Evolutionary conservation across 1,140 invertebrate genomes (phyloP).

Genomic region (Diorhabda sublineata): DNA sequence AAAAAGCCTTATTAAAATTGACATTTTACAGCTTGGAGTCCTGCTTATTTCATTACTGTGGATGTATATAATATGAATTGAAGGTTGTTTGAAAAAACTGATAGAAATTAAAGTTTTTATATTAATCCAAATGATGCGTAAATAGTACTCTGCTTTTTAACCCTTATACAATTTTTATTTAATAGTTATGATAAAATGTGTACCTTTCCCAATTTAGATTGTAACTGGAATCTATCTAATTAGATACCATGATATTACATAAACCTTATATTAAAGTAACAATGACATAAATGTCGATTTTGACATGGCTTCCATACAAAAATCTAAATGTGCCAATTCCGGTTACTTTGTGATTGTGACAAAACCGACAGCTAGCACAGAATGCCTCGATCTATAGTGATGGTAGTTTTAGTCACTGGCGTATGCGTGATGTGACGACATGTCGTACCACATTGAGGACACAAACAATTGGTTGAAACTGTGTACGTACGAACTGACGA

Average conservation of each 20-base stretch:
- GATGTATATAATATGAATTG: no score
- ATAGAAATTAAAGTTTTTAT: no score
- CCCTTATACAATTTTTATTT: no score
- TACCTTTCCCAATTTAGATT: no score
- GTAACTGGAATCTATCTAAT: no score
- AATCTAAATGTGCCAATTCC: slow-evolving; percentile 2
- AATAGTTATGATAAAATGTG: no score
- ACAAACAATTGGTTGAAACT: slow-evolving; percentile 43
- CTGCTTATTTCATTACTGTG: no score
- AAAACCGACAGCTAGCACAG: slow-evolving; percentile 40
- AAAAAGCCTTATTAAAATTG: no score
- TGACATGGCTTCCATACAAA: not conserved
- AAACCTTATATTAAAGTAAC: not conserved
- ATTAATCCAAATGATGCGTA: no score
- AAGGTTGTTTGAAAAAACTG: no score
- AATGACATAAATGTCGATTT: not conserved
- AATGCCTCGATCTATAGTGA: slow-evolving; percentile 47
- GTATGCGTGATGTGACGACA: slow-evolving; percentile 44
- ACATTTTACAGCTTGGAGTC: no score
- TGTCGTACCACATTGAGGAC: slow-evolving; percentile 45
- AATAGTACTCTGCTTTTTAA: no score
- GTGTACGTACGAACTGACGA: slow-evolving; percentile 40
- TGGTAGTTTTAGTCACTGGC: slow-evolving; percentile 43
- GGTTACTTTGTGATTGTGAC: not conserved
- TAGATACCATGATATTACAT: not conserved